Base-by-base conservation (phyloP, 1,140 invertebrate genomes). In the Drosophila trapezifrons region DNA sequence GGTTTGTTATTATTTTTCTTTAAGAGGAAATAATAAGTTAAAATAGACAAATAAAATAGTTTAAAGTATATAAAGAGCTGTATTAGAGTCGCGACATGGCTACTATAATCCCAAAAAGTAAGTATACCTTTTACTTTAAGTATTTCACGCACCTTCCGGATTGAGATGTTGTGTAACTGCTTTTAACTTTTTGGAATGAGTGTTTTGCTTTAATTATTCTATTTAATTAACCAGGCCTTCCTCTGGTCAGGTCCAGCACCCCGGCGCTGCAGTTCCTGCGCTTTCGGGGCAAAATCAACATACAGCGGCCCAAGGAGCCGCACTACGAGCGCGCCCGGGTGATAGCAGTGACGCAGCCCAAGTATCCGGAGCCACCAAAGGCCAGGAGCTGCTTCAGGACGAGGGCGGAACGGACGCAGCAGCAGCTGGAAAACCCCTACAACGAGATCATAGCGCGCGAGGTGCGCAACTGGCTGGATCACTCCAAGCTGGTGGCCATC, bases 211-310 rank as follows among this genome's bases (percentile, higher is more conserved):
- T n/a, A 20, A 37, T 37, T 37, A 35, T 3, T 10, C 2, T 37
- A 3, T 54, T 54, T 37, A 37, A n/a, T 37, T 20, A 37, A 2
- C 8, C 12, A 78, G 75, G 38, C 6, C 67, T 87, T 40, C 59
- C 77, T 8, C 40, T 94, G 47, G 82, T 93, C 43, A 85, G 91
- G 56, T 69, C 86, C 10, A 90, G 92, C 38, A 69, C 90, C 4
- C 91, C 93, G 3, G 87, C 94, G 9, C 65, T 93, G 12, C 93
- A 95, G 69, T 93, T 94, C 15, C 94, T 94, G 83, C 93, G 96
- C 73, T 96, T 94, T 82, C 93, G 94, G 20, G 93, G 94, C 1
- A 96, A 96, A 92, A 95, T 96, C 32, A 96, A 96, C 84, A 94
- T 96, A 47, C 95, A 96, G 87, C 95, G 93, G 69, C 96, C 96